Evolutionary conservation across 2,797 vertebrate species (phyloP).

Genomic region (Hephaestus fuliginosus): DNA sequence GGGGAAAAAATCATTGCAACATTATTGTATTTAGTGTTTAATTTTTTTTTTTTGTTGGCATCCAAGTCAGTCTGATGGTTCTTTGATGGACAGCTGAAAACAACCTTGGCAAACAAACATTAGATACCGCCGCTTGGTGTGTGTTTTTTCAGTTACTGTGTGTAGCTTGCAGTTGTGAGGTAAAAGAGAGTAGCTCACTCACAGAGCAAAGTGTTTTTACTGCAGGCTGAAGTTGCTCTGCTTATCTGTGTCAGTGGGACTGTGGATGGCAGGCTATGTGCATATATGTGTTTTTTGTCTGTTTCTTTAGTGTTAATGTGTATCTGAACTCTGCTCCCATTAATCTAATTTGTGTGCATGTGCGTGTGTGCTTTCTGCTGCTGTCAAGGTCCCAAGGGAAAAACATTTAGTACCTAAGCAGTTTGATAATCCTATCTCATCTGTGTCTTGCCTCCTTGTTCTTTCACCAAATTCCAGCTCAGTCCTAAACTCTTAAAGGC

Average conservation of each 20-base stretch:
- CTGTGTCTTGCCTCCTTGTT: slow-evolving; percentile 43
- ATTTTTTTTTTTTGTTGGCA: neutral
- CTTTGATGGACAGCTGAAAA: slow-evolving; percentile 16
- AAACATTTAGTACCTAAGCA: slow-evolving; percentile 55
- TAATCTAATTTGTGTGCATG: slow-evolving; percentile 25
- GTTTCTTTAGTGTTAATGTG: neutral
- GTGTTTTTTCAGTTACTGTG: slow-evolving; percentile 8
- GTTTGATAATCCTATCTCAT: slow-evolving; percentile 67
- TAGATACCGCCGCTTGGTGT: slow-evolving; percentile 1
- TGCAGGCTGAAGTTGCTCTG: slow-evolving; percentile 16
- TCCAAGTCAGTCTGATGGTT: neutral
- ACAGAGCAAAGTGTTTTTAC: slow-evolving; percentile 18
- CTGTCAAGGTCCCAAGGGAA: slow-evolving; percentile 60
- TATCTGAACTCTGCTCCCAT: slow-evolving; percentile 15
- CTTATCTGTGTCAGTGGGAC: slow-evolving; percentile 17
- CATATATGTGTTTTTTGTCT: neutral
- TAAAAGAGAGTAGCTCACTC: slow-evolving; percentile 30
- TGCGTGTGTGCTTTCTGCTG: slow-evolving; percentile 17
- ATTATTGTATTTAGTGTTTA: neutral
- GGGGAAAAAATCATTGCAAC: neutral
- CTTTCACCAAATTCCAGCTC: slow-evolving; percentile 58
- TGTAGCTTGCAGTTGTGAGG: slow-evolving; percentile 13
- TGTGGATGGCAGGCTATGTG: slow-evolving; percentile 19
- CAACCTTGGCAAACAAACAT: neutral
- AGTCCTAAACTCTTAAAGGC: slow-evolving; percentile 54